Evolutionary conservation across 2,113 vertebrate genomes (phyloP).

Genomic region (Neogale vison): DNA sequence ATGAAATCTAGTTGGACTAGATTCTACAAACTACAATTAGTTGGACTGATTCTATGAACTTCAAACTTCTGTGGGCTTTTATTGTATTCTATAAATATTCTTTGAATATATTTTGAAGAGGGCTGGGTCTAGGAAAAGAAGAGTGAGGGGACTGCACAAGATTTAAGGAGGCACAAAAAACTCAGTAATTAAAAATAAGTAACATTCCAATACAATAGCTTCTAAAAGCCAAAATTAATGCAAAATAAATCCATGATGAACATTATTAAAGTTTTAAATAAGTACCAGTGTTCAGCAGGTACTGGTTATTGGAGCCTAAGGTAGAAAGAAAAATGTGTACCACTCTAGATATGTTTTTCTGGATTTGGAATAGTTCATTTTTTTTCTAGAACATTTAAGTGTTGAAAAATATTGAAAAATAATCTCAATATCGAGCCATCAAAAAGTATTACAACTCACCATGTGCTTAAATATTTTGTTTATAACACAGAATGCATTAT

Average conservation of each 20-base stretch:
- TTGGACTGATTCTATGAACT: not conserved
- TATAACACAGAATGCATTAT: not conserved
- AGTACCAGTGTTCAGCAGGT: not conserved
- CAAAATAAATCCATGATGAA: not conserved
- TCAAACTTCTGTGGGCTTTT: not conserved
- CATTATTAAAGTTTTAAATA: not conserved
- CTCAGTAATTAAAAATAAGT: not conserved
- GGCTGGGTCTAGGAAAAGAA: not conserved
- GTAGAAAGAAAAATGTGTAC: not conserved
- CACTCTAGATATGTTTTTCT: not conserved
- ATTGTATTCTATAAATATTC: not conserved
- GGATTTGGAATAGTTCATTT: not conserved
- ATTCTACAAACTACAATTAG: no score
- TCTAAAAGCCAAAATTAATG: not conserved
- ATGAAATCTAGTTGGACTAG: not conserved
- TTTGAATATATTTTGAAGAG: not conserved
- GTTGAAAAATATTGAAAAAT: slow-evolving; percentile 4
- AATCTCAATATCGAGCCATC: not conserved
- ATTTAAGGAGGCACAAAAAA: not conserved
- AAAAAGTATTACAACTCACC: not conserved
- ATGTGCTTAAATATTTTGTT: not conserved
- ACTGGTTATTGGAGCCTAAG: not conserved
- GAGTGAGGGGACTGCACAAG: not conserved
- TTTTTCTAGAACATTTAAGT: not conserved
- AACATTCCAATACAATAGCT: not conserved